phyloP scores from a whole-genome alignment of 2,113 vertebrate species.

The Myxocyprinus asiaticus region DNA sequence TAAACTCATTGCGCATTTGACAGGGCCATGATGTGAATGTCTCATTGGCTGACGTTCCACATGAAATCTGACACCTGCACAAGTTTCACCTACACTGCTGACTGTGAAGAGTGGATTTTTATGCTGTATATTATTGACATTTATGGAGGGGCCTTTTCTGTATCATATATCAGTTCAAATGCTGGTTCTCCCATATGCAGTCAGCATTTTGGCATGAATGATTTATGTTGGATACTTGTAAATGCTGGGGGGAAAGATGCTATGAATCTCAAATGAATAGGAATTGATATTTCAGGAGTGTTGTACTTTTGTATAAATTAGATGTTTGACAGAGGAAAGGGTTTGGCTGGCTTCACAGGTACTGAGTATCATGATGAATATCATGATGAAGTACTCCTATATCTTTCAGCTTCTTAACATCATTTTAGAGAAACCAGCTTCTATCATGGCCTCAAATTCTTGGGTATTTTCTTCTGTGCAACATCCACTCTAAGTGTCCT shows the following conservation, averaged over 20 bases:
- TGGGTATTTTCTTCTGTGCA: too few species aligned
- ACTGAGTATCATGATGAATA: background rate
- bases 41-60: constrained; percentile 48
- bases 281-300: background rate
- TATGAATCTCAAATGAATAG: constrained; percentile 17
- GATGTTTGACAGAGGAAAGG: constrained; percentile 31
- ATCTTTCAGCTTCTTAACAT: background rate
- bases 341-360: background rate
- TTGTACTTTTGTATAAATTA: constrained; percentile 23
- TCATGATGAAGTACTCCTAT: constrained; percentile 2
- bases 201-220: constrained; percentile 15
- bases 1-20: constrained; percentile 38
- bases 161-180: background rate
- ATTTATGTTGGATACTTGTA: constrained; percentile 19
- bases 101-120: constrained; percentile 21
- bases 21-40: constrained; percentile 44
- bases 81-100: constrained; percentile 37
- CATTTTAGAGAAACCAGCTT: background rate
- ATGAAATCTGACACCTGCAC: constrained; percentile 52
- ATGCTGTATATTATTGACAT: constrained; percentile 7
- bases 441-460: too few species aligned
- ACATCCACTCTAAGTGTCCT: too few species aligned
- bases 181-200: background rate
- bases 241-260: constrained; percentile 8
- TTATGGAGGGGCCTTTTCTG: constrained; percentile 13